phyloP scores from a whole-genome alignment of 2,113 vertebrate genomes.

The Mellivora capensis region DNA sequence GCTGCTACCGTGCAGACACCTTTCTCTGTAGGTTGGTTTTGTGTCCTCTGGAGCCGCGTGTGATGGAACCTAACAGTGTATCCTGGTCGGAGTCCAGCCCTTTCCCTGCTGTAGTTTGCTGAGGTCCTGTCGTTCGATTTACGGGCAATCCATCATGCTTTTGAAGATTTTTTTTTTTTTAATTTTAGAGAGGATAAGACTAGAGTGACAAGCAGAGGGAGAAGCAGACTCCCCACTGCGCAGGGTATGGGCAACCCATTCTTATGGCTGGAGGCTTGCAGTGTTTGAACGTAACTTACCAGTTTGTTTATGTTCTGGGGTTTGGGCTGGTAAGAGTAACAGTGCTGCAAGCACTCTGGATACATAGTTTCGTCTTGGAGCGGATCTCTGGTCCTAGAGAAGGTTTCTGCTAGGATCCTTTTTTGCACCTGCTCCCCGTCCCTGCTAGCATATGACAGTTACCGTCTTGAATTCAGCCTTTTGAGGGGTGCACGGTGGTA shows the following conservation, averaged over 20 bases:
- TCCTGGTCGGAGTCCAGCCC: neutral
- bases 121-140: neutral
- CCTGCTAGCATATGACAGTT: too few species aligned
- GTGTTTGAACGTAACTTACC: accelerated
- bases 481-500: neutral
- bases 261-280: neutral
- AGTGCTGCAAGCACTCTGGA: neutral
- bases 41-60: neutral
- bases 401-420: neutral
- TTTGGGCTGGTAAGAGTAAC: neutral
- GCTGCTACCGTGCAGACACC: neutral
- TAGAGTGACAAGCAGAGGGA: too few species aligned
- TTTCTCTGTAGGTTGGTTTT: neutral
- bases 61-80: neutral
- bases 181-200: neutral
- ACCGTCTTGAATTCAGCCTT: neutral
- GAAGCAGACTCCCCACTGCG: neutral
- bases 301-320: too few species aligned
- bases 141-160: neutral
- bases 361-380: neutral
- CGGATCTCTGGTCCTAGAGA: neutral
- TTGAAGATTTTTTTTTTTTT: neutral
- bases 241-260: neutral
- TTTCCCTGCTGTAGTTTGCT: neutral
- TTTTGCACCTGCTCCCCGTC: neutral